Evolutionary conservation across 2,888 invertebrate species (phyloP).

Genomic region (Lithophane semibrunnea): DNA sequence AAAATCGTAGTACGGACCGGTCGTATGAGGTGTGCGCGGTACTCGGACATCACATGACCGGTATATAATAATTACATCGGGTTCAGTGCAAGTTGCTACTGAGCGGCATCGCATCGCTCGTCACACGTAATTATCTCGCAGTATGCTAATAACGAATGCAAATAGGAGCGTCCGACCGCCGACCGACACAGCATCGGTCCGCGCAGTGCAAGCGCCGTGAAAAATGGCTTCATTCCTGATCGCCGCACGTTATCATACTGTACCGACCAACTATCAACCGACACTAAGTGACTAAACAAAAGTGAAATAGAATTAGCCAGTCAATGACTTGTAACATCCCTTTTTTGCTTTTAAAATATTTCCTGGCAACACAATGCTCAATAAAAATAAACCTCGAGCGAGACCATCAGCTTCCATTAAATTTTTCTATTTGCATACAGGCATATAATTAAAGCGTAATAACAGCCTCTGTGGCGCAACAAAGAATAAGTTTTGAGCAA

Average conservation of each 20-base stretch:
- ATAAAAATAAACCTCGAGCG: conserved; percentile 81
- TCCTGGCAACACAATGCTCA: conserved; percentile 80
- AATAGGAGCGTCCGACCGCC: conserved; percentile 78
- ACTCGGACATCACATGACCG: conserved; percentile 73
- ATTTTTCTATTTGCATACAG: conserved; percentile 89
- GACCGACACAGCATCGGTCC: conserved; percentile 65
- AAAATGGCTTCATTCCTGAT: conserved; percentile 84
- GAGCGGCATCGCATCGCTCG: conserved; percentile 77
- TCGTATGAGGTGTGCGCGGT: conserved; percentile 50
- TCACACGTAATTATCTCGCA: conserved; percentile 87
- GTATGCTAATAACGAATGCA: conserved; percentile 87
- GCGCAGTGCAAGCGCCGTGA: conserved; percentile 74
- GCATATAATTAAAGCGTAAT: conserved; percentile 89
- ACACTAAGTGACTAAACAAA: conserved; percentile 60
- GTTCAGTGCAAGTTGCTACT: conserved; percentile 73
- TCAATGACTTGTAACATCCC: conserved; percentile 73
- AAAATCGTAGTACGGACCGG: conserved; percentile 55
- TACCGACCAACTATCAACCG: conserved; percentile 50
- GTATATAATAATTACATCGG: conserved; percentile 78
- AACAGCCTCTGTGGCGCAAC: conserved; percentile 89
- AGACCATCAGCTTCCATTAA: conserved; percentile 86
- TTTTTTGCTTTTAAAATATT: conserved; percentile 69
- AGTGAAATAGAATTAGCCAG: conserved; percentile 66
- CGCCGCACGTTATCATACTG: conserved; percentile 44
- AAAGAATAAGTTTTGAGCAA: conserved; percentile 90